Percentiles rank a stretch among this genome's conserved stretches.
Evolutionary conservation across 2,888 invertebrate genomes (phyloP).

Genomic region (Drosophila borborema): DNA sequence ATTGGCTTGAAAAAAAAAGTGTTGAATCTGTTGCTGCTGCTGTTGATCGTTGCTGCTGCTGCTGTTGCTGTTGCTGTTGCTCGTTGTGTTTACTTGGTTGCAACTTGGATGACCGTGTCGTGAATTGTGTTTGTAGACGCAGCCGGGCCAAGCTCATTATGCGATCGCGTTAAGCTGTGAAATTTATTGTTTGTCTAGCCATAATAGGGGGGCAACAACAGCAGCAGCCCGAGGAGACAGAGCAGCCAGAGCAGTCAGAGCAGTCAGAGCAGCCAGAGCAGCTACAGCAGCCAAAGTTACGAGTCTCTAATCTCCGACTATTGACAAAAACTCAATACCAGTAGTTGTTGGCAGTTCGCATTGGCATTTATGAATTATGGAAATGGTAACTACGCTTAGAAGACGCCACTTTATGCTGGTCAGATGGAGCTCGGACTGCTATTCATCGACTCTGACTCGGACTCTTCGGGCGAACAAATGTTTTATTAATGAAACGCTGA

Average conservation of each 20-base stretch:
- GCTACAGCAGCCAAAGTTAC: constrained; percentile 44
- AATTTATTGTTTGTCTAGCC: constrained; percentile 78
- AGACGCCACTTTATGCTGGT: constrained; percentile 53
- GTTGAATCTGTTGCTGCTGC: constrained; percentile 66
- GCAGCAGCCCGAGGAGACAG: constrained; percentile 15
- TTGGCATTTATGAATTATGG: constrained; percentile 80
- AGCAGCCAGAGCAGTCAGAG: constrained; percentile 14
- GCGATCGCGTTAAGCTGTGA: constrained; percentile 84
- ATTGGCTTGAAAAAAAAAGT: constrained; percentile 53
- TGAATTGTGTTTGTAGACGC: constrained; percentile 12
- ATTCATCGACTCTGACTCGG: not conserved
- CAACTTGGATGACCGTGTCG: constrained; percentile 49
- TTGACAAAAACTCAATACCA: constrained; percentile 83
- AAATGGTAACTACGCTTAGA: constrained; percentile 61
- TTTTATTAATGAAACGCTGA: constrained; percentile 80
- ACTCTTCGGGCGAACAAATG: constrained; percentile 70
- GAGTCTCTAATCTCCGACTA: constrained; percentile 71
- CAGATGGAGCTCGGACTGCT: constrained; percentile 15
- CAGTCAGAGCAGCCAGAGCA: constrained; percentile 14
- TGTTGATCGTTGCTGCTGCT: constrained; percentile 49
- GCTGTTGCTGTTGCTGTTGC: constrained; percentile 59
- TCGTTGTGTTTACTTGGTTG: constrained; percentile 63
- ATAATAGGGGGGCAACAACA: constrained; percentile 52
- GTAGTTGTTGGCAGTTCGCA: constrained; percentile 79
- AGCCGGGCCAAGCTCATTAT: constrained; percentile 74